These are phyloP conservation scores for Meloidogyne hapla DNA, from an alignment of 1,140 invertebrate species.

Conservation along the genomic window DNA sequence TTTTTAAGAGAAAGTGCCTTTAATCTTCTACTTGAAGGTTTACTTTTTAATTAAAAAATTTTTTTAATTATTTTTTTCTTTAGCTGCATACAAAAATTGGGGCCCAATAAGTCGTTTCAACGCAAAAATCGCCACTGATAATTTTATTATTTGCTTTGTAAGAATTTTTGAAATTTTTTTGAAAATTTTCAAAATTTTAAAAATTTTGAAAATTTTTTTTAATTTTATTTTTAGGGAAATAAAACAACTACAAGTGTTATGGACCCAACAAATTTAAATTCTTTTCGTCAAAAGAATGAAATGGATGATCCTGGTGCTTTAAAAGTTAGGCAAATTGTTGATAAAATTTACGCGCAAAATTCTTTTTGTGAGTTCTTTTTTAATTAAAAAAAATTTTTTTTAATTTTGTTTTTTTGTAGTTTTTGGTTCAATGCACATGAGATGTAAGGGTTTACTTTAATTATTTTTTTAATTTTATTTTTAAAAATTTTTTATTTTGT, in stretches of 20 bases:
- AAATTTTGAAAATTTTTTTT: background rate
- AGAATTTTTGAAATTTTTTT: background rate
- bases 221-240: conserved; percentile 11
- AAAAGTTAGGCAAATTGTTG: background rate
- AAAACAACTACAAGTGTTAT: conserved; percentile 6
- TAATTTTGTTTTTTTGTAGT: conserved; percentile 7
- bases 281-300: background rate
- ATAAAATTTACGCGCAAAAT: conserved; percentile 16
- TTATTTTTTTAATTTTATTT: conserved; percentile 3
- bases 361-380: background rate
- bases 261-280: background rate
- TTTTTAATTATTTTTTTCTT: background rate
- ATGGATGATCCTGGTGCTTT: background rate
- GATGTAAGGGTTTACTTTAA: conserved; percentile 17
- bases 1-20: conserved; percentile 14
- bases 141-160: conserved; percentile 27
- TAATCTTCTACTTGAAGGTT: conserved; percentile 8
- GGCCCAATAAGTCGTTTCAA: conserved; percentile 18
- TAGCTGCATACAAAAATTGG: conserved; percentile 20
- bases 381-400: background rate
- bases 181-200: background rate
- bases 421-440: conserved; percentile 6
- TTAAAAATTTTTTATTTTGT: conserved; percentile 1
- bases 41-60: background rate
- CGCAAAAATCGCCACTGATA: conserved; percentile 15